Base-by-base conservation (phyloP, 2,888 invertebrate genomes). In the Andrena dorsata region DNA sequence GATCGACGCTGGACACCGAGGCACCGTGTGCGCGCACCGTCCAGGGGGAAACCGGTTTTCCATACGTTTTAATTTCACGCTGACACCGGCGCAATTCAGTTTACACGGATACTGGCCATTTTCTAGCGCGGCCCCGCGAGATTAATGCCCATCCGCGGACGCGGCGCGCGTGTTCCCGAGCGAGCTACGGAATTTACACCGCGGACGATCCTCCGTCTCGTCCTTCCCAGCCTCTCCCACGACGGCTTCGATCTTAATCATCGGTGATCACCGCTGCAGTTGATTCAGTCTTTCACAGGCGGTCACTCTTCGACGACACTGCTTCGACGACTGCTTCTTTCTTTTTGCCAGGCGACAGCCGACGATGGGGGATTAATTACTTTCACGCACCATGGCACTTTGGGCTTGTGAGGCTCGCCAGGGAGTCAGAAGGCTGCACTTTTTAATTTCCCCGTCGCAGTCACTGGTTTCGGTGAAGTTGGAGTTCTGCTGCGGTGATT, bases 11-110 rank as follows among this genome's bases (percentile, higher is more conserved):
- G 32, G 41, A 20, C 76, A 41, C 28, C 51, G 41, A 71, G 51
- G 65, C 32, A 23, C 30, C 58, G 49, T 20, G 68, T 13, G 30
- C 63, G 65, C 68, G 73, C 73, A 73, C 74, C 78, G 75, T 41
- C 47, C 85, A 70, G 47, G 41, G 82, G 91, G 76, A 86, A 92
- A 92, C 93, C 93, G 93, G 93, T 93, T 93, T 90, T 88, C 90
- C 91, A 88, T 91, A 91, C 92, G 91, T 92, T 93, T 88, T 93
- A 93, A 93, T 93, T 93, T 93, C 93, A 93, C 93, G 93, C 92
- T 90, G 90, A 93, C 92, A 90, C 92, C 92, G 90, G 88, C 85
- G 92, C 93, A 91, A 93, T 93, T 93, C 92, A 91, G 92, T 92
- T 92, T 93, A 91, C 92, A 92, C 91, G 91, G 90, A 91, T 91